These are phyloP conservation scores for Urechis unicinctus DNA, from an alignment of 2,888 invertebrate genomes.

Conservation along the genomic window DNA sequence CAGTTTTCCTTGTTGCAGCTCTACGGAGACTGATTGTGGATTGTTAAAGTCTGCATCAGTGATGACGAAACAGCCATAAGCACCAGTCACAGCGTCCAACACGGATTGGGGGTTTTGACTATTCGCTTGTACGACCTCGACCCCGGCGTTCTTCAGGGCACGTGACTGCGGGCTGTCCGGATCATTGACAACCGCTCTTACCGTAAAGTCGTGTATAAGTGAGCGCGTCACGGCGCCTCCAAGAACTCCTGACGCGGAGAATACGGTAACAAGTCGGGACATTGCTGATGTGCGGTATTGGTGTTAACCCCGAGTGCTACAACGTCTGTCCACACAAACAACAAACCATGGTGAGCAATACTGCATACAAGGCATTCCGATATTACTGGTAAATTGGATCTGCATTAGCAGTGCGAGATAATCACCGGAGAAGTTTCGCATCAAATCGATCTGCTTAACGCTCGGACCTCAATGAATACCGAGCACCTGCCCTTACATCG, in stretches of 20 bases:
- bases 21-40: not conserved
- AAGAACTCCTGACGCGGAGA: not conserved
- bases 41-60: constrained; percentile 30
- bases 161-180: not conserved
- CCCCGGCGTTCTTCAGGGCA: not conserved
- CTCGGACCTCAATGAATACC: too few species aligned
- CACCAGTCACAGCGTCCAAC: constrained; percentile 21
- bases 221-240: not conserved
- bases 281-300: not conserved
- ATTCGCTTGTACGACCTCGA: not conserved
- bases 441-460: too few species aligned
- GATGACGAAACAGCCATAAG: constrained; percentile 33
- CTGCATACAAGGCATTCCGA: too few species aligned
- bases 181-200: not conserved
- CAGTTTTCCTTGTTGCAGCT: constrained; percentile 24
- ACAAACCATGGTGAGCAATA: too few species aligned
- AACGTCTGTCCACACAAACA: too few species aligned
- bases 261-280: not conserved
- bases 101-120: constrained; percentile 6
- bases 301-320: too few species aligned
- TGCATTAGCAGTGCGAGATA: too few species aligned
- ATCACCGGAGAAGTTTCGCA: too few species aligned
- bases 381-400: too few species aligned
- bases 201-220: not conserved
- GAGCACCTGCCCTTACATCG: too few species aligned